Percentiles rank a stretch among this genome's conserved stretches.
phyloP scores from a whole-genome alignment of 2,797 vertebrate species.

The Nyctibius grandis region DNA sequence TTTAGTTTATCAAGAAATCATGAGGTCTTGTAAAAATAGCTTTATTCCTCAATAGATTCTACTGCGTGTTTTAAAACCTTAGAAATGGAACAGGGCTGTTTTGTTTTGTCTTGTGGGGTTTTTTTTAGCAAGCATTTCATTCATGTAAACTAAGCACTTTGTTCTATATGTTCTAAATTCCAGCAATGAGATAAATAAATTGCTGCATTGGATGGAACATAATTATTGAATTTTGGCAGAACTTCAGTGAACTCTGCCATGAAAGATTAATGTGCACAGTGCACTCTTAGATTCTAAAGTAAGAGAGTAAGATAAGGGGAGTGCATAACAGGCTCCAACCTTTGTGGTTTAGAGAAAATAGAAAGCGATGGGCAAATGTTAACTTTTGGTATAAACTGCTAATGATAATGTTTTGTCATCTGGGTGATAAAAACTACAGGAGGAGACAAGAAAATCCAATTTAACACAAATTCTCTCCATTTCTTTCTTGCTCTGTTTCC shows the following conservation, averaged over 20 bases:
- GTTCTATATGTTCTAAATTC: constrained; percentile 57
- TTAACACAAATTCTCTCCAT: neutral
- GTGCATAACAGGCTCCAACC: constrained; percentile 12
- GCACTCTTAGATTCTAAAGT: constrained; percentile 50
- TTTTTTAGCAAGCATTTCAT: constrained; percentile 16
- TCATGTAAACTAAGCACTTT: constrained; percentile 53
- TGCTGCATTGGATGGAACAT: constrained; percentile 50
- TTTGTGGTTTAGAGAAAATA: constrained; percentile 43
- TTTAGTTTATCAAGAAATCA: constrained; percentile 12
- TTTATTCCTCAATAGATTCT: neutral
- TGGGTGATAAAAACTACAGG: constrained; percentile 35
- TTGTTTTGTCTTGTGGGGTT: neutral
- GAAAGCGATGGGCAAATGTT: constrained; percentile 35
- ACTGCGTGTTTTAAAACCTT: neutral
- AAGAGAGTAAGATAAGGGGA: constrained; percentile 57
- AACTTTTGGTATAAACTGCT: constrained; percentile 38
- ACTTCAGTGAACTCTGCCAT: constrained; percentile 69
- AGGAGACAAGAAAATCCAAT: constrained; percentile 41
- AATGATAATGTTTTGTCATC: constrained; percentile 52
- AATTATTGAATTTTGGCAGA: constrained; percentile 70
- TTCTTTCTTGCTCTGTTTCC: neutral
- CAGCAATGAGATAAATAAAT: constrained; percentile 66
- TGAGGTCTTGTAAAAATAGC: neutral
- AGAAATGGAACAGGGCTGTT: neutral
- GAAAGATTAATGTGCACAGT: constrained; percentile 60